Base-by-base conservation (phyloP, 2,888 invertebrate genomes). In the Drosophila putrida region DNA sequence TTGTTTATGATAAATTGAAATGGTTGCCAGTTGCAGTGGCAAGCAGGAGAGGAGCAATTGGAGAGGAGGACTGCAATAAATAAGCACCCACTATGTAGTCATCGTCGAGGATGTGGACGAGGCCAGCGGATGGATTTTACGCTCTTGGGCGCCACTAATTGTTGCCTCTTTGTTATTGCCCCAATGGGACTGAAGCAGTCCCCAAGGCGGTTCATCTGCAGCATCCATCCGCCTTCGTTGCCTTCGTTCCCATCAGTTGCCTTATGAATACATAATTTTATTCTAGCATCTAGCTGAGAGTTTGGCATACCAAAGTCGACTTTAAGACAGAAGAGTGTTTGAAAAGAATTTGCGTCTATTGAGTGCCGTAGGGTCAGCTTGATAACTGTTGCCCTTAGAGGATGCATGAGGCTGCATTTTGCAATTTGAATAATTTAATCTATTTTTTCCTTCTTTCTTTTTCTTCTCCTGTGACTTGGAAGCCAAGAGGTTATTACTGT, bases 91-190 rank as follows among this genome's bases (percentile, higher is more conserved):
- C 78, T 51, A 62, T 33, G 59, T 28, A 39, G 38, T 38, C 43
- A 49, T 51, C n/a, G 50, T 36, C 31, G 44, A 35, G 38, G 27
- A 55, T 31, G 11, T 28, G 41, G 33, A 11, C 35, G 35, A 31
- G 33, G 53, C 39, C 64, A 49, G n/a, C 71, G 73, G 71, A 80
- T 78, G 78, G 72, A 72, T 67, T 76, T 78, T 59, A 49, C 82
- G 85, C 88, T 80, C 82, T 87, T 66, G 82, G 88, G 72, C 58
- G 85, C 85, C 85, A 67, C 88, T 84, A 87, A 84, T 84, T 87
- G 88, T 71, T 68, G 67, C 36, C 38, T 65, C 67, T 70, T 83
- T 82, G 78, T 80, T 74, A 73, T 39, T 50, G 51, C 60, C 31
- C 27, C 15, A 13, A 33, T 15, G 41, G 31, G 35, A 5, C 41